Evolutionary conservation across 2,113 vertebrate genomes (phyloP), one percentile per base, ranked within the genome.

Genomic region (Dissostichus mawsoni): DNA sequence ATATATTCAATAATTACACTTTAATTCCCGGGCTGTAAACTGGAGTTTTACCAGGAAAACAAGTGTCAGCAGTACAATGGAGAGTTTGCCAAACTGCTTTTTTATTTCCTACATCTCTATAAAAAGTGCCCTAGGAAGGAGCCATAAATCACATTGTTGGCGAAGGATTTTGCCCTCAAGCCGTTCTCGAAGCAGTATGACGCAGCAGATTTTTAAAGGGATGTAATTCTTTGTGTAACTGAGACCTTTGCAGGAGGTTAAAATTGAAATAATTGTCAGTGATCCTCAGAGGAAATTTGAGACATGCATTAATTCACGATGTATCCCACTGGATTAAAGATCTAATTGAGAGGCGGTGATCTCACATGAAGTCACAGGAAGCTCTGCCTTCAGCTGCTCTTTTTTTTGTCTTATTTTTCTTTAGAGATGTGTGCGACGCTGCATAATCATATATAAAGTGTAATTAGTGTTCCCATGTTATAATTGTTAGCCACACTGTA

Each of bases 381-480:
- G 18, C 55, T 62, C 47, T 58, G 48, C 48, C 44, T 85, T 67
- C 29, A 59, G 29, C 18, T 36, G 23, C 29, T 66, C 36, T 78
- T 74, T 29, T 8, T 64, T 18, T n/a, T 29, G 55, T 50, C 5
- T 36, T 8, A 9, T 18, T 13, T 23, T 57, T n/a, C 14, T 11
- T 63, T 36, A 45, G 61, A 55, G 53, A n/a, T 55, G 44, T 65
- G 52, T 72, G 69, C 66, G 73, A 76, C 23, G 16, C 74, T 47
- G 69, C 64, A 70, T 70, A 82, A 87, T 76, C 53, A 45, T 16
- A 65, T 62, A 14, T 57, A 59, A 80, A 65, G 59, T 62, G 25
- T 76, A 80, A 74, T 84, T 82, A 76, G 29, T 20, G 33, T 55
- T 23, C n/a, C 16, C 55, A 41, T 80, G 65, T 86, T 57, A 47